Conservation (phyloP, 2,797 vertebrate genomes). For the Philypnodon macrostomus region DNA sequence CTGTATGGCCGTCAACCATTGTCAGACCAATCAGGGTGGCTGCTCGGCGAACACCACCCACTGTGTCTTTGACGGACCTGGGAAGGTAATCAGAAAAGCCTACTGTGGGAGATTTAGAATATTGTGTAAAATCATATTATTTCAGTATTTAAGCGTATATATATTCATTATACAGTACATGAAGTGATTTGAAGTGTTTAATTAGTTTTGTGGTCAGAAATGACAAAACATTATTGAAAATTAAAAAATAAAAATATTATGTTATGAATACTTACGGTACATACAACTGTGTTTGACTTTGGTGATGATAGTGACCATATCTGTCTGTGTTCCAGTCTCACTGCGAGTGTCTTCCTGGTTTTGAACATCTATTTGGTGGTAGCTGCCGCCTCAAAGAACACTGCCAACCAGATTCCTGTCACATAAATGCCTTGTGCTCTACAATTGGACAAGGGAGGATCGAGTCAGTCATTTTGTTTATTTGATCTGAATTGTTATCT, state of each 20-base stretch:
- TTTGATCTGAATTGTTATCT: neutral
- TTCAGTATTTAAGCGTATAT: no score
- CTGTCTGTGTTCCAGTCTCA: slow-evolving; percentile 80
- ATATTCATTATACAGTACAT: no score
- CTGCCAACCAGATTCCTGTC: slow-evolving; percentile 82
- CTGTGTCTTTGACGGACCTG: slow-evolving; percentile 86
- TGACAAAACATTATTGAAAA: no score
- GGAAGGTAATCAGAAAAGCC: no score
- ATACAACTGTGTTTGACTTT: no score
- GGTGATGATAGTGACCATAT: neutral
- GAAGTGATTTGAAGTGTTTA: no score
- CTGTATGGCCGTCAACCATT: slow-evolving; percentile 85
- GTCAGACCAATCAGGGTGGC: slow-evolving; percentile 77
- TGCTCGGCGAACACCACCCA: slow-evolving; percentile 73
- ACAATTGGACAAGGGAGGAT: slow-evolving; percentile 74
- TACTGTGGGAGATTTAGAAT: neutral
- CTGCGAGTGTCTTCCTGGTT: slow-evolving; percentile 89
- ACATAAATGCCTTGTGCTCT: slow-evolving; percentile 81
- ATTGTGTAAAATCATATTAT: no score
- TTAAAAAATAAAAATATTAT: no score
- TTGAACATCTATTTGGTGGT: slow-evolving; percentile 62
- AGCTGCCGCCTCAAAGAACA: slow-evolving; percentile 78
- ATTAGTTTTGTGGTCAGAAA: no score
- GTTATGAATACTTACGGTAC: no score
- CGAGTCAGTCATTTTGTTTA: slow-evolving; percentile 78